A percentile compares a stretch with the other conserved stretches of the same genome.
phyloP scores from a whole-genome alignment of 1,140 invertebrate species.

The Belonocnema kinseyi region DNA sequence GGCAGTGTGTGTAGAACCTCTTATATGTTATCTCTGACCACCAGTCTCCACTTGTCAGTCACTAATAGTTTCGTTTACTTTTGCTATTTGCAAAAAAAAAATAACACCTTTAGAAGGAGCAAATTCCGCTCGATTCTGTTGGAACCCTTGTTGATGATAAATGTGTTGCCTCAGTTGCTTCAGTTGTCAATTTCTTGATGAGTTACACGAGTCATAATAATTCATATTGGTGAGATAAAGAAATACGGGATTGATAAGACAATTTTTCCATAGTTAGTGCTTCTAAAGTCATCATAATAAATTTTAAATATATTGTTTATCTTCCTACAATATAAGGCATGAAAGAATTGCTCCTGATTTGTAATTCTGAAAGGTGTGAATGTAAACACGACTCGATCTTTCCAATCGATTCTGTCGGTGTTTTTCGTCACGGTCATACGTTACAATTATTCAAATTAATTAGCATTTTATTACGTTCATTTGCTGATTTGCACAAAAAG shows the following conservation, averaged over 20 bases:
- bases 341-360: conserved; percentile 1
- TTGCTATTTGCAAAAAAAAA: conserved; percentile 58
- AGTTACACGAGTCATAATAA: neutral
- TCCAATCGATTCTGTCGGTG: conserved; percentile 2
- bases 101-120: conserved; percentile 11
- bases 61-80: conserved; percentile 61
- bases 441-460: conserved; percentile 14
- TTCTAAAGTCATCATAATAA: neutral
- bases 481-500: conserved; percentile 10
- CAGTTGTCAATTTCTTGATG: neutral
- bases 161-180: conserved; percentile 14
- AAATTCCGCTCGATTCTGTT: neutral
- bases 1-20: conserved; percentile 40
- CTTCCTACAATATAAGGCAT: neutral
- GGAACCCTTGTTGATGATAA: neutral
- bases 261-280: neutral
- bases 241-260: neutral
- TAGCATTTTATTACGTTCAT: neutral
- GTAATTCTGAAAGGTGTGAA: neutral
- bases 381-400: neutral
- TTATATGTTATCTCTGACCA: conserved; percentile 57
- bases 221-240: conserved; percentile 23
- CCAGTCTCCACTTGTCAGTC: conserved; percentile 59
- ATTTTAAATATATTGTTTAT: neutral
- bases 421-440: conserved; percentile 3